These are phyloP conservation scores for Artibeus jamaicensis DNA, from an alignment of 2,797 vertebrate genomes.

Conservation along the genomic window DNA sequence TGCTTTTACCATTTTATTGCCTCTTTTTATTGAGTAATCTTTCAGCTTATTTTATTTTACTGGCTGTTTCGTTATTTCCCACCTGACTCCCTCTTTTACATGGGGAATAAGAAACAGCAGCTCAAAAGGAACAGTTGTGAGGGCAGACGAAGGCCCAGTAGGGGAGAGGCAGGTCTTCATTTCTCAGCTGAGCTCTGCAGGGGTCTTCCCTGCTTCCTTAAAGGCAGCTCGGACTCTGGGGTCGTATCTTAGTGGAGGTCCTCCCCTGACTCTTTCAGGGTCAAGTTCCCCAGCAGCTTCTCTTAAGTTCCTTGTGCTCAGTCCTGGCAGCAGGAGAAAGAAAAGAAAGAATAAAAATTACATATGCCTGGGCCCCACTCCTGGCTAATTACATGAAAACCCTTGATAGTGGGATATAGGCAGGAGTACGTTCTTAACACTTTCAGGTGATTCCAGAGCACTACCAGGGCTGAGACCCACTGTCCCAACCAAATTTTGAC, in stretches of 20 bases:
- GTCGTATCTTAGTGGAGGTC: background rate
- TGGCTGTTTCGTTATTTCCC: slow-evolving; percentile 66
- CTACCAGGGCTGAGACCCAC: background rate
- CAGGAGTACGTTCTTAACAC: no score
- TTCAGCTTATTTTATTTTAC: slow-evolving; percentile 67
- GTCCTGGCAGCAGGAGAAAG: no score
- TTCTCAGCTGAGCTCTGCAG: background rate
- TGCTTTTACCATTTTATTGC: slow-evolving; percentile 50
- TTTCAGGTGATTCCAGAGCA: background rate
- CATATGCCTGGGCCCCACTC: background rate
- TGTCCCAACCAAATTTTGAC: background rate
- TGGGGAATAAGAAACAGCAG: background rate
- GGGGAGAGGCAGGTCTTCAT: background rate
- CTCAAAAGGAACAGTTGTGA: slow-evolving; percentile 5
- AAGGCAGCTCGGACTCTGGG: background rate
- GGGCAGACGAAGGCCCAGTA: background rate
- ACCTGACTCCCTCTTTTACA: slow-evolving; percentile 51
- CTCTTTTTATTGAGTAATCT: slow-evolving; percentile 69
- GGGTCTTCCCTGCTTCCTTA: background rate
- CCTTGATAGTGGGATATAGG: no score
- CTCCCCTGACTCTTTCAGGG: background rate
- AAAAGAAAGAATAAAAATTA: no score
- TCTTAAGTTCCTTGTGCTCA: background rate
- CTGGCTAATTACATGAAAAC: background rate
- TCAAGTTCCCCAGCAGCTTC: background rate